Evolutionary conservation across 2,113 vertebrate species (phyloP), one percentile per base, ranked within the genome.

Genomic region (Pitta sordida): DNA sequence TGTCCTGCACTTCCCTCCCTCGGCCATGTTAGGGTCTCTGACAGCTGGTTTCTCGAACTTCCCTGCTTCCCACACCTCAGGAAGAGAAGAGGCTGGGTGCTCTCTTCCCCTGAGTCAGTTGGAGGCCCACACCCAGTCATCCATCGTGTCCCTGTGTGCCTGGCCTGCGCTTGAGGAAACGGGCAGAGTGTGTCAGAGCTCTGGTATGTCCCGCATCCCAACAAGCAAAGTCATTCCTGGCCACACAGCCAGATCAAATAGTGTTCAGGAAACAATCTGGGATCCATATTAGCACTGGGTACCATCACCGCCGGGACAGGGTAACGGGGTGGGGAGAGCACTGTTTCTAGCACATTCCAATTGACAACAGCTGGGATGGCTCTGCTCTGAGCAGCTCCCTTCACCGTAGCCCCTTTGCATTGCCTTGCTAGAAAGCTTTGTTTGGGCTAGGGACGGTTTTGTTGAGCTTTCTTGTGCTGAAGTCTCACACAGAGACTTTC

Each of bases 131-230:
- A 1, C n/a, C 24, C 78, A 9, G 11, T 30, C 24, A 0, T 0
- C 80, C 69, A 2, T 24, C 3, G 6, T n/a, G 29, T 39, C 23
- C 36, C 62, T 3, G 2, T 0, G 0, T 18, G 59, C 46, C 14
- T 21, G 44, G 23, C 29, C 73, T 23, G 32, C 9, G 0, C 44
- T 3, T 3, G 27, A 65, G 32, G 27, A 90, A 41, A 26, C 0
- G 4, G 78, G 27, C 36, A 48, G 67, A 29, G 37, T 0, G 0
- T 0, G 0, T 34, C 16, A 23, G 13, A 0, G 0, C 30, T 71
- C 69, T 1, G 0, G 1, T 8, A 7, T 3, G 4, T 26, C 27
- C 68, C 0, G 1, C 37, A 20, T 60, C 88, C 37, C 6, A 0
- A 36, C 63, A 76, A 39, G 48, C 23, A 0, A 1, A 51, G 11